Percentiles rank a stretch among this genome's conserved stretches.
Evolutionary conservation across 2,113 vertebrate genomes (phyloP).

Genomic region (Globicephala melas): DNA sequence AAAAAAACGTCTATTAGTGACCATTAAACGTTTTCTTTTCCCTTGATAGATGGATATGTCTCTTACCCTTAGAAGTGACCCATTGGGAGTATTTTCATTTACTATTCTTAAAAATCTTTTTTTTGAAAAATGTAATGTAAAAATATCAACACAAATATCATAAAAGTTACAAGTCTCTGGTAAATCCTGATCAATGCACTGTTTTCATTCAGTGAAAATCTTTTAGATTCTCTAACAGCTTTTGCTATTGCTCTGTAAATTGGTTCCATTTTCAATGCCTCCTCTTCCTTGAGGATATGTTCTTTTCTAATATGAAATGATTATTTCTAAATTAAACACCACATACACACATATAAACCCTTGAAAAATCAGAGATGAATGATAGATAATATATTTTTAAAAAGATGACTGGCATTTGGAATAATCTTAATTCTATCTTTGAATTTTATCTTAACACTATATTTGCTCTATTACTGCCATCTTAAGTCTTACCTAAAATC

Average conservation of each 20-base stretch:
- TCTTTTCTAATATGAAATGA: background rate
- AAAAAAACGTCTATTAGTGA: background rate
- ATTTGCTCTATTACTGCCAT: background rate
- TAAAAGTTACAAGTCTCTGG: background rate
- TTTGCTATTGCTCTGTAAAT: background rate
- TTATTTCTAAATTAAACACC: background rate
- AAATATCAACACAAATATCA: background rate
- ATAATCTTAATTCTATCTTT: background rate
- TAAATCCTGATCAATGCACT: background rate
- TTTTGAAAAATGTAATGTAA: background rate
- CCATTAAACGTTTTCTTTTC: background rate
- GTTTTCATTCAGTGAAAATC: background rate
- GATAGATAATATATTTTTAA: background rate
- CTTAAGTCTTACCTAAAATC: background rate
- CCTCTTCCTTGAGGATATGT: background rate
- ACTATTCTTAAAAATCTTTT: background rate
- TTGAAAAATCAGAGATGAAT: background rate
- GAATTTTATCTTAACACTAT: background rate
- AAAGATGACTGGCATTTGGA: background rate
- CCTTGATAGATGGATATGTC: background rate
- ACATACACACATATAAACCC: background rate
- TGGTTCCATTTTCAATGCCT: background rate
- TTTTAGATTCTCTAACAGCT: background rate
- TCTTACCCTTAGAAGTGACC: background rate
- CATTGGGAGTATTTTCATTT: background rate